Conservation (phyloP, 2,888 invertebrate genomes). For the Glyphotaelius pellucidus region DNA sequence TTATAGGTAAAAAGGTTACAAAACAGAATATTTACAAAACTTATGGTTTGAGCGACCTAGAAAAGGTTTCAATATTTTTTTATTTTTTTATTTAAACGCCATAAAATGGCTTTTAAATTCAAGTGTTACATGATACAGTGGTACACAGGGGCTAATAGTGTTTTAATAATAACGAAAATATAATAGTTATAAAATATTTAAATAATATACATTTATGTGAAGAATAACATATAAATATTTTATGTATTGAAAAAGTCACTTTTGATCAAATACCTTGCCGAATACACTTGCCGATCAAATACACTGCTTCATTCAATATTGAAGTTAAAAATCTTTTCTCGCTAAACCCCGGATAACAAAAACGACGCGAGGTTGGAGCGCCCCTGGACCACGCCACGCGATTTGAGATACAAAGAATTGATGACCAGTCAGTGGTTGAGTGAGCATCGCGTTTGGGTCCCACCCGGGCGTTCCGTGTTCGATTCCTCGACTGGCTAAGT, state of each 20-base stretch:
- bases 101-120: too few relatives aligned
- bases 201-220: too few relatives aligned
- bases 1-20: neutral
- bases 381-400: neutral
- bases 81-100: too few relatives aligned
- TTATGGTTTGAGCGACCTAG: neutral
- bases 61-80: neutral
- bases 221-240: neutral
- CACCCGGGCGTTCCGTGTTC: too few relatives aligned
- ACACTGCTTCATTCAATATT: neutral
- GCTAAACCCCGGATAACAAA: neutral
- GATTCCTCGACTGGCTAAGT: too few relatives aligned
- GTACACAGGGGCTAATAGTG: too few relatives aligned
- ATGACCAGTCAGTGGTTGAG: too few relatives aligned
- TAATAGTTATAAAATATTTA: too few relatives aligned
- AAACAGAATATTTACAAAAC: neutral
- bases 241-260: neutral
- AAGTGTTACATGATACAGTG: too few relatives aligned
- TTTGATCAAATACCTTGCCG: neutral
- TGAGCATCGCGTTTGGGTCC: too few relatives aligned
- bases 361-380: neutral
- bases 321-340: neutral
- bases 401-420: neutral
- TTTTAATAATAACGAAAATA: too few relatives aligned
- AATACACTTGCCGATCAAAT: too few relatives aligned